These are phyloP conservation scores for Neoitamus cyanurus DNA, from an alignment of 2,888 invertebrate species.

Conservation along the genomic window DNA sequence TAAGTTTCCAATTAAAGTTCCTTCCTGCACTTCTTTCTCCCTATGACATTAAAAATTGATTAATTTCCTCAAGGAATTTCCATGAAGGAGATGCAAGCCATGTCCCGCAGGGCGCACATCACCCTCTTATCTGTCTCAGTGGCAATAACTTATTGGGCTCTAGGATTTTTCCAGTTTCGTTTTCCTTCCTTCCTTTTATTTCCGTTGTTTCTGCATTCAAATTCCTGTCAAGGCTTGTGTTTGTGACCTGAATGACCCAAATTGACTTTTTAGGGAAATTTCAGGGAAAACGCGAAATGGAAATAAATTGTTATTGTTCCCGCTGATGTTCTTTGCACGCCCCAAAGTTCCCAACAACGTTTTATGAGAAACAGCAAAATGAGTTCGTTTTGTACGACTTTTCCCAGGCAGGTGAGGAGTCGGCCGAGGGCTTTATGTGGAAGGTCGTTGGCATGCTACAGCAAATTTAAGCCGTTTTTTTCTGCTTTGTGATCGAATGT, in stretches of 20 bases:
- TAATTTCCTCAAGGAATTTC: not conserved
- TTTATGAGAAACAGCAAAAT: not conserved
- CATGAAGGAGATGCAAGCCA: not conserved
- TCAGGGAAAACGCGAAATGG: not conserved
- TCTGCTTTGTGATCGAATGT: not conserved
- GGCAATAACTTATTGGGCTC: not conserved
- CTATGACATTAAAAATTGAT: not conserved
- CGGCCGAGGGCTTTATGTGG: not conserved
- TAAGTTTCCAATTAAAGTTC: not conserved
- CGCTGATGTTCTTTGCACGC: not conserved
- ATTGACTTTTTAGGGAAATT: slow-evolving; percentile 5
- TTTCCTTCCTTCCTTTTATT: not conserved
- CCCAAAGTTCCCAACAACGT: not conserved
- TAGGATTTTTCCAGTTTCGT: not conserved
- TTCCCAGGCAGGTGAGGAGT: not conserved
- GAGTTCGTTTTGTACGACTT: not conserved
- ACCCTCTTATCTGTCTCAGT: not conserved
- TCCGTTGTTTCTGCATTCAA: not conserved
- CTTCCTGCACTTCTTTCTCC: not conserved
- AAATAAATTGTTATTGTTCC: not conserved
- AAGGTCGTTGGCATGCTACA: not conserved
- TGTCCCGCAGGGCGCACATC: not conserved
- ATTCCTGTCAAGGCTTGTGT: not conserved
- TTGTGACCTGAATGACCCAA: slow-evolving; percentile 1
- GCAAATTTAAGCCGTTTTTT: not conserved